Evolutionary conservation across 2,797 vertebrate genomes (phyloP).

Genomic region (Paratrypauchen microcephalus): DNA sequence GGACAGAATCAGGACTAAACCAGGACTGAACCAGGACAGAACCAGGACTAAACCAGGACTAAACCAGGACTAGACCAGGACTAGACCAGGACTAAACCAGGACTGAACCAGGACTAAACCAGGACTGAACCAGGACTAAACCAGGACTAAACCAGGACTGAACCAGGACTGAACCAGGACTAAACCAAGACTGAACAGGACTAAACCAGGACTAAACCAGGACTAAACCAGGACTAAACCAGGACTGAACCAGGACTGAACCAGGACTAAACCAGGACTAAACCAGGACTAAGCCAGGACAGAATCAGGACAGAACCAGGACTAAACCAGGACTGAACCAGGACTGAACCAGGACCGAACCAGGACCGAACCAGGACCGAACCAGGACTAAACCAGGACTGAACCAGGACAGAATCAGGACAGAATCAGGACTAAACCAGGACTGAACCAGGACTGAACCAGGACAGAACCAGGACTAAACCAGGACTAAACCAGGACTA

Average conservation of each 20-base stretch:
- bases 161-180: slow-evolving; percentile 52
- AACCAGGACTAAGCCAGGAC: no score
- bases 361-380: no score
- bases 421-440: no score
- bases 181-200: not conserved
- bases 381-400: no score
- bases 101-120: not conserved
- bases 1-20: not conserved
- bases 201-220: not conserved
- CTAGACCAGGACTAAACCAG: not conserved
- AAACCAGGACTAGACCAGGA: slow-evolving; percentile 52
- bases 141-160: not conserved
- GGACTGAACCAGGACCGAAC: not conserved
- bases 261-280: no score
- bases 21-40: not conserved
- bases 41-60: not conserved
- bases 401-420: no score
- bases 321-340: not conserved
- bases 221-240: no score
- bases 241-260: no score
- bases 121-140: not conserved
- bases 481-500: not conserved
- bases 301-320: not conserved
- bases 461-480: not conserved
- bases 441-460: not conserved